Evolutionary conservation across 92 coral and sea anemone species (phyloP).

Genomic region (Epizoanthus stellaris): DNA sequence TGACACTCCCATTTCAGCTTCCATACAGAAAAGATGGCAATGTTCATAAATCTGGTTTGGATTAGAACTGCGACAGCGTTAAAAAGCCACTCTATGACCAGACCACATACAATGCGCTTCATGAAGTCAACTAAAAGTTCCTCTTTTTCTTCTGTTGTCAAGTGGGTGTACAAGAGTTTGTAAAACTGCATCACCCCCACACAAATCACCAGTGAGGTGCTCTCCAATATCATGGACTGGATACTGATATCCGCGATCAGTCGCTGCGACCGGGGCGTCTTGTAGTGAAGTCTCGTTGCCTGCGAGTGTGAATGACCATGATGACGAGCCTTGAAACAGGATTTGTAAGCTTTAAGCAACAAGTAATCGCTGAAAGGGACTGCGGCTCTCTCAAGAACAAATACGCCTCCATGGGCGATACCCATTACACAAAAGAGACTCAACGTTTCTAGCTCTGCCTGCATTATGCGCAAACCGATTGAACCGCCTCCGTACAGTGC

Average conservation of each 20-base stretch:
- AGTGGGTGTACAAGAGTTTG: constrained; percentile 18
- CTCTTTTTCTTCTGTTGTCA: background rate
- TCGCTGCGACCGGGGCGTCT: too few relatives aligned
- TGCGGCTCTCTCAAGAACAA: constrained; percentile 11
- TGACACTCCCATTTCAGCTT: constrained; percentile 11
- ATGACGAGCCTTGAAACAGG: background rate
- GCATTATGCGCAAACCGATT: constrained; percentile 29
- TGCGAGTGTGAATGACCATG: too few relatives aligned
- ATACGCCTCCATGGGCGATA: constrained; percentile 32
- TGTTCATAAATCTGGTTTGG: constrained; percentile 30
- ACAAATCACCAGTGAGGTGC: too few relatives aligned
- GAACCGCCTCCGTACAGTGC: constrained; percentile 16
- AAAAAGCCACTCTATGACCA: constrained; percentile 24
- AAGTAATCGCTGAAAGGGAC: constrained; percentile 8
- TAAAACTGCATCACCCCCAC: constrained; percentile 6
- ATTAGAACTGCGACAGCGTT: constrained; percentile 7
- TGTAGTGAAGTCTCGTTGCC: too few relatives aligned
- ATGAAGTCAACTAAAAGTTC: background rate
- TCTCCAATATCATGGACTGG: too few relatives aligned
- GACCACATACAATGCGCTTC: constrained; percentile 3
- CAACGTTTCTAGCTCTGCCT: constrained; percentile 45
- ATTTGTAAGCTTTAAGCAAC: background rate
- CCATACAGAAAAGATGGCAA: constrained; percentile 19
- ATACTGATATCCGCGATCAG: too few relatives aligned
- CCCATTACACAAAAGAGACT: constrained; percentile 28